phyloP scores from a whole-genome alignment of 2,113 vertebrate species.

The Steatornis caripensis region DNA sequence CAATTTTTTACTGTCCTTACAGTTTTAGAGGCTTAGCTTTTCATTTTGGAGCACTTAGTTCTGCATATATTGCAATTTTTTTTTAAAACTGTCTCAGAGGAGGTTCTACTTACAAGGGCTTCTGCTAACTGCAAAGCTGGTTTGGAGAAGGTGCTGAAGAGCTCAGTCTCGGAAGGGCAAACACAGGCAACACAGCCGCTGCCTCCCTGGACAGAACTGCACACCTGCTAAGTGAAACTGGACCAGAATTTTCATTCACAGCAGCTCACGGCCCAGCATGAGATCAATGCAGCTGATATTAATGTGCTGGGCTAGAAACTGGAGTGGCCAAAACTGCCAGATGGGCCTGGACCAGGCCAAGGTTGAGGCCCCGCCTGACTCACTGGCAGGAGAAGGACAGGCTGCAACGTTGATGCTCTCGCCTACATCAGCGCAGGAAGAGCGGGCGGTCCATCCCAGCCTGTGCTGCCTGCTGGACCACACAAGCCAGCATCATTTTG shows the following conservation, averaged over 20 bases:
- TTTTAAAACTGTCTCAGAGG: not conserved
- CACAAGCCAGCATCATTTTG: not conserved
- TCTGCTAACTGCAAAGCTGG: not conserved
- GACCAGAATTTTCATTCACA: not conserved
- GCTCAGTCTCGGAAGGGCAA: fast-evolving
- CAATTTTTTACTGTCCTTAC: not conserved
- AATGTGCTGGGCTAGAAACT: not conserved
- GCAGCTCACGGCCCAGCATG: not conserved
- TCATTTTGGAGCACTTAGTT: not conserved
- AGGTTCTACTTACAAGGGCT: not conserved
- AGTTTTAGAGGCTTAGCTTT: not conserved
- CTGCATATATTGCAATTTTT: not conserved
- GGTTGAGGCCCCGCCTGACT: not conserved
- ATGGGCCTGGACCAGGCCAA: not conserved
- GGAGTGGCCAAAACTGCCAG: not conserved
- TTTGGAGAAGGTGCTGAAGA: not conserved
- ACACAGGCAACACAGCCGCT: fast-evolving
- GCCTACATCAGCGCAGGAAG: fast-evolving
- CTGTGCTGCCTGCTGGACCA: not conserved
- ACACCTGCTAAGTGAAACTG: not conserved
- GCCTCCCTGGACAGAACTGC: not conserved
- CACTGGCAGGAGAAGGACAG: not conserved
- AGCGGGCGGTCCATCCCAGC: not conserved
- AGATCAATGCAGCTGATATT: not conserved
- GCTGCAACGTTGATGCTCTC: not conserved